Evolutionary conservation across 23 tunicate species (phyloP).

Genomic region (Ciona savignyi): DNA sequence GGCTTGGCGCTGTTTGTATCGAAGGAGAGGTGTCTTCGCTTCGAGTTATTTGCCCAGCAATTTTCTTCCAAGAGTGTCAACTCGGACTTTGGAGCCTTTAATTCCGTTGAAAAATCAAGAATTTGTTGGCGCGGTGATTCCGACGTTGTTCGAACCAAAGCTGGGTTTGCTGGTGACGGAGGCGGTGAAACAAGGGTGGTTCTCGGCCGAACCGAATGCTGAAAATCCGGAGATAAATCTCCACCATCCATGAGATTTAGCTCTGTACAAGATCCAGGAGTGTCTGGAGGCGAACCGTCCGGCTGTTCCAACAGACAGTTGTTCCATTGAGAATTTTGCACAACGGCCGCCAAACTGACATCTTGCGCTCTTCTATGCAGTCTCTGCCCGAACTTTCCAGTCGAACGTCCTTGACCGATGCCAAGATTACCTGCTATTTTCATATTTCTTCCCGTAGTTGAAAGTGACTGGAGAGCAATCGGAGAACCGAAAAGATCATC

Average conservation of each 20-base stretch:
- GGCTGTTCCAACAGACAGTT: background rate
- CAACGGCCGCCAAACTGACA: conserved; percentile 47
- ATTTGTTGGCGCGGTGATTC: background rate
- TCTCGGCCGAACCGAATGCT: background rate
- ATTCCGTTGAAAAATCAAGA: background rate
- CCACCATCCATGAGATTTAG: background rate
- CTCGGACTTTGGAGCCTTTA: background rate
- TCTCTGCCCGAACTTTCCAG: conserved; percentile 13
- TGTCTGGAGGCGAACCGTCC: background rate
- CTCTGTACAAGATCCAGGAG: background rate
- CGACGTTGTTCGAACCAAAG: background rate
- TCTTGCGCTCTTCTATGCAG: conserved; percentile 60
- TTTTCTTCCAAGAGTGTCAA: background rate
- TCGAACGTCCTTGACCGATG: background rate
- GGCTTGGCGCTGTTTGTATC: background rate
- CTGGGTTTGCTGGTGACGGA: conserved; percentile 1
- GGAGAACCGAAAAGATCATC: background rate
- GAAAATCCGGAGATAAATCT: background rate
- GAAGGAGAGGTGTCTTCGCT: conserved; percentile 7
- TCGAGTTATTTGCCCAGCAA: conserved; percentile 4
- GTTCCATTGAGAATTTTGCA: conserved; percentile 17
- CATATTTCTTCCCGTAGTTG: conserved; percentile 26
- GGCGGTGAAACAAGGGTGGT: background rate
- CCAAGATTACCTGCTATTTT: background rate
- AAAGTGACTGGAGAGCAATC: conserved; percentile 16